Conservation (phyloP, 2,113 vertebrate species). For the Heteronetta atricapilla region DNA sequence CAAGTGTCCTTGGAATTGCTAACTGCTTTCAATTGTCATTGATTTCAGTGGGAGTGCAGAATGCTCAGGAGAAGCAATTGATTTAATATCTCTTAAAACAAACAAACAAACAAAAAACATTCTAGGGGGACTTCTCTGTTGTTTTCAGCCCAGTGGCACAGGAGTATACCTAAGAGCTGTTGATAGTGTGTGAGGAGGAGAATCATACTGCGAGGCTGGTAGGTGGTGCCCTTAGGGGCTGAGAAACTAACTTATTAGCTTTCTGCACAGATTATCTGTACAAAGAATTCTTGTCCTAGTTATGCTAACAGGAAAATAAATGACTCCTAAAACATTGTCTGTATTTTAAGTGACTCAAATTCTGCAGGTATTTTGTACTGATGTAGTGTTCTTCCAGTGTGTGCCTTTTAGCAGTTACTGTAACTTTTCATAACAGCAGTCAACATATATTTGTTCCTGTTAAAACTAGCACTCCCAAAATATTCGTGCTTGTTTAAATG, state of each 20-base stretch:
- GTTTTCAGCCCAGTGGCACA: not conserved
- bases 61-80: not conserved
- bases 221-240: not conserved
- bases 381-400: not conserved
- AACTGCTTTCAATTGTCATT: not conserved
- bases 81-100: conserved; percentile 7
- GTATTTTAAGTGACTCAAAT: conserved; percentile 20
- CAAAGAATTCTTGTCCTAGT: conserved; percentile 10
- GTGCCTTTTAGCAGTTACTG: not conserved
- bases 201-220: not conserved
- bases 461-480: not conserved
- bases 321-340: conserved; percentile 24
- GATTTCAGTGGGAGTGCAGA: not conserved
- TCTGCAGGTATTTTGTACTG: conserved; percentile 17
- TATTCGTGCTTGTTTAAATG: not conserved
- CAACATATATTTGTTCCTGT: not conserved
- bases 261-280: not conserved
- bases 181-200: not conserved
- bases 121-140: not conserved
- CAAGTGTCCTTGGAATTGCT: not conserved
- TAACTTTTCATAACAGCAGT: conserved; percentile 18
- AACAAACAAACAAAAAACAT: not conserved
- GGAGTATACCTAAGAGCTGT: not conserved
- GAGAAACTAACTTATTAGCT: conserved; percentile 38
- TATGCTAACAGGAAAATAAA: conserved; percentile 37